Percentiles rank a stretch among this genome's conserved stretches.
These are phyloP conservation scores for Erpetoichthys calabaricus DNA, from an alignment of 2,797 vertebrate species.

Conservation along the genomic window DNA sequence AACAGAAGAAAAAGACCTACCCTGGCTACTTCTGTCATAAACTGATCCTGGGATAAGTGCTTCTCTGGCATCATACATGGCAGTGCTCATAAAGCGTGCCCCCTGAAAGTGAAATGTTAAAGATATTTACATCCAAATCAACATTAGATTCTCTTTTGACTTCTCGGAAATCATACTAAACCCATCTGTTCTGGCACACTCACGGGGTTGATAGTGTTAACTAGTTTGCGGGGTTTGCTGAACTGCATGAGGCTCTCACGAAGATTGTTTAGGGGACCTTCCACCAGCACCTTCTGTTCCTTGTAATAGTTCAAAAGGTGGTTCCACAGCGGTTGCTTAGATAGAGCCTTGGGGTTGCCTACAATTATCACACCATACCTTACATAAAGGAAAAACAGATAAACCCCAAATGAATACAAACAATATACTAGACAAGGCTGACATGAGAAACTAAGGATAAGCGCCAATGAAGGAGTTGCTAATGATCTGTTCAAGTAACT, in stretches of 20 bases:
- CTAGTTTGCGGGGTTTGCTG: constrained; percentile 94
- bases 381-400: constrained; percentile 5
- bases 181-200: constrained; percentile 24
- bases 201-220: constrained; percentile 96
- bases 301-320: constrained; percentile 97
- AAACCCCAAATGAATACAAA: neutral
- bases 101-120: constrained; percentile 50
- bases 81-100: constrained; percentile 94
- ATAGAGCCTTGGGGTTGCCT: constrained; percentile 91
- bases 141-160: too few species aligned
- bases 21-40: constrained; percentile 84
- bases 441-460: neutral
- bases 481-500: constrained; percentile 5
- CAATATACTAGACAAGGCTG: neutral
- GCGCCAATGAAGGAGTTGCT: neutral
- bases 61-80: constrained; percentile 94
- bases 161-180: too few species aligned
- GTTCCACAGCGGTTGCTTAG: constrained; percentile 96
- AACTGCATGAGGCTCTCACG: constrained; percentile 98
- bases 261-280: constrained; percentile 93
- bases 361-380: constrained; percentile 97
- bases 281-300: constrained; percentile 95
- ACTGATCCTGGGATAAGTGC: constrained; percentile 94
- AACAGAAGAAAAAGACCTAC: constrained; percentile 35
- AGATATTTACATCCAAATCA: neutral